These are phyloP conservation scores for Pterocles orientalis DNA, from an alignment of 2,113 vertebrate genomes.

Conservation along the genomic window DNA sequence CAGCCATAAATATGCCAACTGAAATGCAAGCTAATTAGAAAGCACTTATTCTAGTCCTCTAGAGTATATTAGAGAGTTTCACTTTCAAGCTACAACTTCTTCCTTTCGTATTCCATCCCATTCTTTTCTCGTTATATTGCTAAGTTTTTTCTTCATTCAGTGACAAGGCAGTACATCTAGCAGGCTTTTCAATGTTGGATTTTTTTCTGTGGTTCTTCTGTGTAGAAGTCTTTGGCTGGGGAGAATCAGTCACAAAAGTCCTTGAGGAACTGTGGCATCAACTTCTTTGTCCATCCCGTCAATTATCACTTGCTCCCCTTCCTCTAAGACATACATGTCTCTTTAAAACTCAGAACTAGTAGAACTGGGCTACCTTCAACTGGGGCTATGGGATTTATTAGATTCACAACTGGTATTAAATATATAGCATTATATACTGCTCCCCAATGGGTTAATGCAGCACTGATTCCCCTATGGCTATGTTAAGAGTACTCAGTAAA, in stretches of 20 bases:
- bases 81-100: background rate
- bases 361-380: background rate
- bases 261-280: background rate
- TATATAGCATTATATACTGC: background rate
- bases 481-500: background rate
- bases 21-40: conserved; percentile 48
- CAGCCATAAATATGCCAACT: conserved; percentile 26
- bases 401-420: background rate
- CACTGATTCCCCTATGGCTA: background rate
- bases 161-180: background rate
- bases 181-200: background rate
- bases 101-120: background rate
- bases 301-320: background rate
- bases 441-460: background rate
- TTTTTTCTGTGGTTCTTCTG: background rate
- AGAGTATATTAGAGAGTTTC: conserved; percentile 19
- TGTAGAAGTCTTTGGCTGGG: background rate
- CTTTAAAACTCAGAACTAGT: background rate
- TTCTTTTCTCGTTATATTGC: background rate
- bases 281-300: background rate
- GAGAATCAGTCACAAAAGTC: background rate
- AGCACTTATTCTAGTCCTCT: conserved; percentile 19
- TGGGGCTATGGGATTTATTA: background rate
- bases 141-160: background rate
- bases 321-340: background rate